Evolutionary conservation across 1,140 invertebrate genomes (phyloP).

Genomic region (Drosophila serrata): DNA sequence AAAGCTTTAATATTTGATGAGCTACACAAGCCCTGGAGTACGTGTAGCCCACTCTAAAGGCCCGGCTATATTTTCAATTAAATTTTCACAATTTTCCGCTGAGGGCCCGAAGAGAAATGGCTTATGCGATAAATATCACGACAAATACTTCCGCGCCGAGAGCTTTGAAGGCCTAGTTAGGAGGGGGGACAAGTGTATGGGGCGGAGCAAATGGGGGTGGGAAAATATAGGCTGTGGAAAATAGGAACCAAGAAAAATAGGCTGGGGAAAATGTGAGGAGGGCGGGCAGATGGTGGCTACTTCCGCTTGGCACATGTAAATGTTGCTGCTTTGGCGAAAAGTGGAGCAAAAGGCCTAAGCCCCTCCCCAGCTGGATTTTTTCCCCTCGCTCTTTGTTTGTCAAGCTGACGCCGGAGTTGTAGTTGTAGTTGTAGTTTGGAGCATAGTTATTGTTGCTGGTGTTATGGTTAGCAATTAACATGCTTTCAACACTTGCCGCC

Average conservation of each 20-base stretch:
- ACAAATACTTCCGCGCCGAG: conserved; percentile 72
- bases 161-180: conserved; percentile 38
- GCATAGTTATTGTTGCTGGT: conserved; percentile 48
- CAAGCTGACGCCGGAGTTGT: conserved; percentile 42
- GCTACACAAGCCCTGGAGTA: conserved; percentile 33
- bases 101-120: conserved; percentile 56
- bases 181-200: neutral
- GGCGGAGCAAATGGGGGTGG: neutral
- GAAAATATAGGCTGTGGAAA: conserved; percentile 8
- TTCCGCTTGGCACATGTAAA: conserved; percentile 69
- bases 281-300: conserved; percentile 26
- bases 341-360: conserved; percentile 51
- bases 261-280: neutral
- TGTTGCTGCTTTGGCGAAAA: conserved; percentile 47
- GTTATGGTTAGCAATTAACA: conserved; percentile 79
- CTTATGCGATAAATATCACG: conserved; percentile 81
- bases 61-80: conserved; percentile 72
- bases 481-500: conserved; percentile 76
- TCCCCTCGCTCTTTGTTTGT: conserved; percentile 23
- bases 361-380: conserved; percentile 17
- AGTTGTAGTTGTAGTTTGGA: conserved; percentile 33
- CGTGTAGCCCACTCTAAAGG: conserved; percentile 27
- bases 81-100: conserved; percentile 81
- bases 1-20: conserved; percentile 69
- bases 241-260: neutral